Percentiles rank a stretch among this genome's conserved stretches.
These are phyloP conservation scores for Manis javanica DNA, from an alignment of 2,797 vertebrate genomes.

Conservation along the genomic window DNA sequence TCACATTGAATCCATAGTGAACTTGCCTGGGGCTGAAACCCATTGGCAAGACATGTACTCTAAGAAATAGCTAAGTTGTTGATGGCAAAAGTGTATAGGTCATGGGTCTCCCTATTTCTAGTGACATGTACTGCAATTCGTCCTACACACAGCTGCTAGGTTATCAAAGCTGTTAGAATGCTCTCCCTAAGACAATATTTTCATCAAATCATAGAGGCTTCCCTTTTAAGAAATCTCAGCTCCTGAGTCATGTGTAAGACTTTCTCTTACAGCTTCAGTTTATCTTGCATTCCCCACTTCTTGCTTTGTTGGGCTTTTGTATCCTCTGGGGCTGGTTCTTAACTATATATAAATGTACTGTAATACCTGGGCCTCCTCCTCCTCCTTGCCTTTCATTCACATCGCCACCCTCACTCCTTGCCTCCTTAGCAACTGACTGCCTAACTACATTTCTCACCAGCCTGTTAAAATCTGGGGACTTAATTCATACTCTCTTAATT, in stretches of 20 bases:
- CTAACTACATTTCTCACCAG: slow-evolving; percentile 29
- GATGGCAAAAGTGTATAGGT: slow-evolving; percentile 43
- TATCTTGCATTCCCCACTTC: not conserved
- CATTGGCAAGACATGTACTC: not conserved
- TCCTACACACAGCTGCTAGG: slow-evolving; percentile 56
- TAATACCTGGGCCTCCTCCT: slow-evolving; percentile 14
- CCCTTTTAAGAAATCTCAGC: slow-evolving; percentile 1
- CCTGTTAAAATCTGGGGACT: slow-evolving; percentile 44
- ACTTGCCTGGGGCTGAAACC: too few species aligned
- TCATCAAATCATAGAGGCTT: slow-evolving; percentile 46
- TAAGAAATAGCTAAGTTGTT: slow-evolving; percentile 59
- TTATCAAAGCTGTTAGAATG: slow-evolving; percentile 53
- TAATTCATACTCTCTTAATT: slow-evolving; percentile 56
- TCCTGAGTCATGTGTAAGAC: not conserved
- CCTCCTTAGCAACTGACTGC: slow-evolving; percentile 47
- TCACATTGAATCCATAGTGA: too few species aligned
- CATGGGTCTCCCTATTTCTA: slow-evolving; percentile 50
- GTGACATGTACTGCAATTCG: slow-evolving; percentile 49
- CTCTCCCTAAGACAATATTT: slow-evolving; percentile 46
- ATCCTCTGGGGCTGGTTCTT: not conserved
- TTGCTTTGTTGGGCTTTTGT: slow-evolving; percentile 41
- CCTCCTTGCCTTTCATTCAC: slow-evolving; percentile 16
- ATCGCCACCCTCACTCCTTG: slow-evolving; percentile 32
- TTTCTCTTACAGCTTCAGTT: not conserved
- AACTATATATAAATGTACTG: slow-evolving; percentile 41